Evolutionary conservation across 2,113 vertebrate species (phyloP).

Genomic region (Pelodiscus sinensis): DNA sequence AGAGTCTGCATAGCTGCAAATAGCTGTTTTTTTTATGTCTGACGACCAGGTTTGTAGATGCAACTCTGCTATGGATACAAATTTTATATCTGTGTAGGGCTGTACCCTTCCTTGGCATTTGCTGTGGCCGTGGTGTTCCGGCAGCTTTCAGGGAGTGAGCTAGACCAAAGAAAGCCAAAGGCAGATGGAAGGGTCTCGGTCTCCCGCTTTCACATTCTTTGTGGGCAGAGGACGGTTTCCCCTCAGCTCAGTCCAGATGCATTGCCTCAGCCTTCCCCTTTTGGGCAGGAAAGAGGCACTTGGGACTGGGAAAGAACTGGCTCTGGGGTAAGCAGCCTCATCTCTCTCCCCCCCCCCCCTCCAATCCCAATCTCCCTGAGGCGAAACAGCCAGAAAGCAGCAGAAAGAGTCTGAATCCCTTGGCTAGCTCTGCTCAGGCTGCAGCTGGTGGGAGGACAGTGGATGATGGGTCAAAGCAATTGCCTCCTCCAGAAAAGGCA

Average conservation of each 20-base stretch:
- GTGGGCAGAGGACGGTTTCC: background rate
- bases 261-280: background rate
- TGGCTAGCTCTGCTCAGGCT: background rate
- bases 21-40: too few species aligned
- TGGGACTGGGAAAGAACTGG: background rate
- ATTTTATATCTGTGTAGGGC: too few species aligned
- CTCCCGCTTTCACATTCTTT: background rate
- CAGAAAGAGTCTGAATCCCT: fast-evolving
- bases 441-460: background rate
- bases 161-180: background rate
- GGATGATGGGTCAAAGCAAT: background rate
- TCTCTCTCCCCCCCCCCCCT: too few species aligned
- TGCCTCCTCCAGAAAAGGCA: background rate
- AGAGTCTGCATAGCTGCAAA: too few species aligned
- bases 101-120: background rate
- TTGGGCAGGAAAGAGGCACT: background rate
- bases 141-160: background rate
- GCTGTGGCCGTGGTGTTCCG: background rate
- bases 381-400: background rate
- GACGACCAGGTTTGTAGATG: too few species aligned
- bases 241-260: background rate
- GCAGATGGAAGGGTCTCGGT: background rate
- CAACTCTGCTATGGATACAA: too few species aligned
- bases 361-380: background rate
- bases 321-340: background rate